phyloP scores from a whole-genome alignment of 2,888 invertebrate genomes.

The Lysandra bellargus region DNA sequence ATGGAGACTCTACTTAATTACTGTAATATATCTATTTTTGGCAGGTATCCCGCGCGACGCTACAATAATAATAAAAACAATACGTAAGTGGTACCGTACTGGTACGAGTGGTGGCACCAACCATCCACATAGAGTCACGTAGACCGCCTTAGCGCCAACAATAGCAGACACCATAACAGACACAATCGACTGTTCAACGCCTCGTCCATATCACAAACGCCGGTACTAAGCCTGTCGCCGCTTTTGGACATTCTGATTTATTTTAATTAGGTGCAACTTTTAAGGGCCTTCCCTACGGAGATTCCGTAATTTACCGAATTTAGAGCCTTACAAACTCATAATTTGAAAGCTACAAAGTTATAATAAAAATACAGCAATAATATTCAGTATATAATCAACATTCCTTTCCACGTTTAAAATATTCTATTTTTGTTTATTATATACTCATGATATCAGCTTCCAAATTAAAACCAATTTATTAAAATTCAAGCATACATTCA shows the following conservation, averaged over 20 bases:
- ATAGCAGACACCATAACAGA: neutral
- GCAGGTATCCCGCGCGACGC: neutral
- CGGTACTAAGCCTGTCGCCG: neutral
- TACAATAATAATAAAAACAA: neutral
- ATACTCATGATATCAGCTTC: too few species aligned
- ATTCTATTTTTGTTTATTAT: too few species aligned
- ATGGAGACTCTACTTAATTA: too few species aligned
- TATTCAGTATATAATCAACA: too few species aligned
- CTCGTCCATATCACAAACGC: neutral
- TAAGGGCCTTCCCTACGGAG: too few species aligned
- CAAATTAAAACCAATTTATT: too few species aligned
- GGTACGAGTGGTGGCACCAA: neutral
- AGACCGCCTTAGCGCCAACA: neutral
- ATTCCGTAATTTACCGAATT: too few species aligned
- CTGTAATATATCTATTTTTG: neutral
- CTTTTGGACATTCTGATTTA: neutral
- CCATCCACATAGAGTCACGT: neutral
- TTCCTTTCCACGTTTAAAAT: too few species aligned
- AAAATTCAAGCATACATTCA: too few species aligned
- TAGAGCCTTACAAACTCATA: too few species aligned
- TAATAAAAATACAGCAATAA: too few species aligned
- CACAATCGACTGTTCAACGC: neutral
- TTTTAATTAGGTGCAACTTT: neutral
- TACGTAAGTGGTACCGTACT: neutral
- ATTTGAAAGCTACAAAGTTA: too few species aligned